Evolutionary conservation across 2,888 invertebrate species (phyloP).

Genomic region (Tribolium freemani): DNA sequence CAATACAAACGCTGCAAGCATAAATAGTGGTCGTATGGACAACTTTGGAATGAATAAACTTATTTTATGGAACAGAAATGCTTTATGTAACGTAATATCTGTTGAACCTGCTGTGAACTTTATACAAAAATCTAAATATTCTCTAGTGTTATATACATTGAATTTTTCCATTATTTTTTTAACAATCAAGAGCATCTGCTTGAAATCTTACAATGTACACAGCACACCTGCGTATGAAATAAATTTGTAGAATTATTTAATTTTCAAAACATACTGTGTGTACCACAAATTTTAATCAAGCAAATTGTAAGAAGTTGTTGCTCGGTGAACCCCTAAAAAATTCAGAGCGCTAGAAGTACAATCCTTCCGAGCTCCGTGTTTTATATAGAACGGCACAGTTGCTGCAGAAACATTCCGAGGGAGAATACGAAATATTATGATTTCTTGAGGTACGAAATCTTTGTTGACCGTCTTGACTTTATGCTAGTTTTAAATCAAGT

Average conservation of each 20-base stretch:
- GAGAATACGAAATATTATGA: not conserved
- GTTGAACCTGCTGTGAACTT: too few relatives aligned
- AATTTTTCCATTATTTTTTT: too few relatives aligned
- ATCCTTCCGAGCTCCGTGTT: not conserved
- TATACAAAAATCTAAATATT: too few relatives aligned
- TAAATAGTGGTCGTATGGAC: not conserved
- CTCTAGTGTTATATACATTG: too few relatives aligned
- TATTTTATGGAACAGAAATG: not conserved
- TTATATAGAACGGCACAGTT: not conserved
- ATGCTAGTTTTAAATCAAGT: not conserved
- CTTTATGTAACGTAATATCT: too few relatives aligned
- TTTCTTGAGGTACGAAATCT: not conserved
- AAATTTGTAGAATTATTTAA: too few relatives aligned
- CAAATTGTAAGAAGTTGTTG: not conserved
- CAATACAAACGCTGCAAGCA: not conserved
- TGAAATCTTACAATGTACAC: too few relatives aligned
- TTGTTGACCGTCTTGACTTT: too few relatives aligned
- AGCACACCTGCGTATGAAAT: too few relatives aligned
- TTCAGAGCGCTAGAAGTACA: not conserved
- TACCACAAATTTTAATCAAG: not conserved
- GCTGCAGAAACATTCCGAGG: constrained; percentile 11
- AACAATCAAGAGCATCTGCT: too few relatives aligned
- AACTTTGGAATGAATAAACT: not conserved
- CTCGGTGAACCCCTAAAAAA: not conserved
- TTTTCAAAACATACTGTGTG: too few relatives aligned